These are phyloP conservation scores for Pomatorhinus ruficollis DNA, from an alignment of 2,113 vertebrate genomes.

Conservation along the genomic window DNA sequence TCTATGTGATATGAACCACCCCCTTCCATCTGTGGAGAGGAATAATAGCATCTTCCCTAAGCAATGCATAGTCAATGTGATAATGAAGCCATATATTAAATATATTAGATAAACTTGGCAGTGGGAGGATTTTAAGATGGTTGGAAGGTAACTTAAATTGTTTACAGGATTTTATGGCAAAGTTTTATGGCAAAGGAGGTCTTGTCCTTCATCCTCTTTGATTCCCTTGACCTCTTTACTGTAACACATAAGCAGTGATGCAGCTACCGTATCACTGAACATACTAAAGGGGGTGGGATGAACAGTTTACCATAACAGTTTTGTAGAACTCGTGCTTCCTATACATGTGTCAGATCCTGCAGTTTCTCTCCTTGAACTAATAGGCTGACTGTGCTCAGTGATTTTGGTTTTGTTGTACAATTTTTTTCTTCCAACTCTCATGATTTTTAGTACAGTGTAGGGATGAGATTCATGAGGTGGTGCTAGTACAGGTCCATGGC, in stretches of 20 bases:
- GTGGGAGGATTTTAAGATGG: background rate
- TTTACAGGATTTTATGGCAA: background rate
- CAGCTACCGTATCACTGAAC: background rate
- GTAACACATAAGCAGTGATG: background rate
- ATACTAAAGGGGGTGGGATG: background rate
- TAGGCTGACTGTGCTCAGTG: background rate
- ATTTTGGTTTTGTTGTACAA: background rate
- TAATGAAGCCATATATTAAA: background rate
- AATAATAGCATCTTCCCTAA: background rate
- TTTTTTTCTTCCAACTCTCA: background rate
- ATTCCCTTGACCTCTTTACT: background rate
- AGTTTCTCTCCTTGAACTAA: background rate
- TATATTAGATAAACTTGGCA: background rate
- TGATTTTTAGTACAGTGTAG: background rate
- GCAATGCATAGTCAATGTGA: background rate
- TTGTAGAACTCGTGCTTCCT: background rate
- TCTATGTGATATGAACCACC: background rate
- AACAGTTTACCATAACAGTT: background rate
- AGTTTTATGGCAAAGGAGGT: background rate
- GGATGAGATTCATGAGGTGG: background rate
- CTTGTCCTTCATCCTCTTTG: background rate
- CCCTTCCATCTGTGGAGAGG: background rate
- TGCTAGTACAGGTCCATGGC: background rate
- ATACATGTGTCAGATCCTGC: background rate
- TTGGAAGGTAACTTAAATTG: conserved; percentile 17